Conservation (phyloP, 2,797 vertebrate genomes). For the Sciaenops ocellatus region DNA sequence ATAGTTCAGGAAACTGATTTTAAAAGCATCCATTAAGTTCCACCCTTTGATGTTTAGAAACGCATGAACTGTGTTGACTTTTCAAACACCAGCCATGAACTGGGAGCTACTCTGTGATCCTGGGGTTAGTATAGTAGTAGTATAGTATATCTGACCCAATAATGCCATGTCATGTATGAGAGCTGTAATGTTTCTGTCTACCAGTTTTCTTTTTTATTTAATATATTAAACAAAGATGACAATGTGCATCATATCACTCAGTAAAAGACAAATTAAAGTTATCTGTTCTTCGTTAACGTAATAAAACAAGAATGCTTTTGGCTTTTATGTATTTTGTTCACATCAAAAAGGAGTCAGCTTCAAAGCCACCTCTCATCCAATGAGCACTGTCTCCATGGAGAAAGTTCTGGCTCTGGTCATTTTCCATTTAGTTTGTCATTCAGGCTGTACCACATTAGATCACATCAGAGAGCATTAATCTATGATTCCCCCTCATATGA, state of each 20-base stretch:
- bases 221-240: slow-evolving; percentile 7
- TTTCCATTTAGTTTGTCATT: slow-evolving; percentile 23
- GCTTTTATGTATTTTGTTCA: slow-evolving; percentile 38
- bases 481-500: not conserved
- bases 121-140: too few species aligned
- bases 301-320: slow-evolving; percentile 66
- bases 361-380: slow-evolving; percentile 64
- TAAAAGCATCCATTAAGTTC: too few species aligned
- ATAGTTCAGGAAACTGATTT: too few species aligned
- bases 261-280: slow-evolving; percentile 52
- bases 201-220: not conserved
- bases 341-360: slow-evolving; percentile 70
- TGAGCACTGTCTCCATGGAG: slow-evolving; percentile 21
- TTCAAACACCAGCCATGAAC: too few species aligned
- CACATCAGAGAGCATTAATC: not conserved
- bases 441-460: not conserved
- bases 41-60: too few species aligned
- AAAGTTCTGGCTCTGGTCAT: slow-evolving; percentile 6
- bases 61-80: too few species aligned
- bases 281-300: slow-evolving; percentile 76
- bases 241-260: not conserved
- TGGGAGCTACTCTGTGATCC: not conserved
- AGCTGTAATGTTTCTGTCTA: not conserved
- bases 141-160: too few species aligned
- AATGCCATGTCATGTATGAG: not conserved